A percentile compares a stretch with the other conserved stretches of the same genome.
Evolutionary conservation across 2,797 vertebrate genomes (phyloP).

Genomic region (Adrianichthys oophorus): DNA sequence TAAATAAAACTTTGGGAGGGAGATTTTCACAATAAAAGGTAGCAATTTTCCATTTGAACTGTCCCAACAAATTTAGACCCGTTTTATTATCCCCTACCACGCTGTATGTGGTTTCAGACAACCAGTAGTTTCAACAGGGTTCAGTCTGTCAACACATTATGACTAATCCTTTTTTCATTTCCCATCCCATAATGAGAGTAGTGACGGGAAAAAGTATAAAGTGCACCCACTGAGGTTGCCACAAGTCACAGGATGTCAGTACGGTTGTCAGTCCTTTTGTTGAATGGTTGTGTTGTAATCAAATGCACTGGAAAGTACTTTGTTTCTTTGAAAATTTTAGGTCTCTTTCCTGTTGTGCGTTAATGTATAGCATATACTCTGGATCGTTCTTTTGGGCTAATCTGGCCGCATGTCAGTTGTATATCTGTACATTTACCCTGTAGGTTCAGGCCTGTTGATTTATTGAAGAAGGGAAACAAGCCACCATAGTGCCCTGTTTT

Average conservation of each 20-base stretch:
- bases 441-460: constrained; percentile 58
- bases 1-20: constrained; percentile 22
- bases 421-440: constrained; percentile 55
- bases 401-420: constrained; percentile 54
- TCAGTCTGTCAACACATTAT: constrained; percentile 23
- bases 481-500: constrained; percentile 70
- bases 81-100: constrained; percentile 26
- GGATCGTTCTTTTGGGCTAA: constrained; percentile 62
- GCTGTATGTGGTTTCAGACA: constrained; percentile 18
- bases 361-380: constrained; percentile 70
- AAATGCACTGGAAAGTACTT: constrained; percentile 86
- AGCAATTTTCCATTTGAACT: constrained; percentile 37
- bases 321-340: constrained; percentile 73
- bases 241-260: constrained; percentile 45
- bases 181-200: constrained; percentile 16
- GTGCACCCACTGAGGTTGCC: constrained; percentile 30
- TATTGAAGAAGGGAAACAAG: constrained; percentile 71
- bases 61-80: constrained; percentile 31
- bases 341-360: constrained; percentile 68
- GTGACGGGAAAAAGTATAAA: constrained; percentile 10
- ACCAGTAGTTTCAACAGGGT: constrained; percentile 32
- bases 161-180: constrained; percentile 25
- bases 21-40: constrained; percentile 34
- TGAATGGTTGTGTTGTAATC: constrained; percentile 72
- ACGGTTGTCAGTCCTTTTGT: constrained; percentile 45